Evolutionary conservation across 1,140 invertebrate genomes (phyloP).

Genomic region (Bombyx mandarina): DNA sequence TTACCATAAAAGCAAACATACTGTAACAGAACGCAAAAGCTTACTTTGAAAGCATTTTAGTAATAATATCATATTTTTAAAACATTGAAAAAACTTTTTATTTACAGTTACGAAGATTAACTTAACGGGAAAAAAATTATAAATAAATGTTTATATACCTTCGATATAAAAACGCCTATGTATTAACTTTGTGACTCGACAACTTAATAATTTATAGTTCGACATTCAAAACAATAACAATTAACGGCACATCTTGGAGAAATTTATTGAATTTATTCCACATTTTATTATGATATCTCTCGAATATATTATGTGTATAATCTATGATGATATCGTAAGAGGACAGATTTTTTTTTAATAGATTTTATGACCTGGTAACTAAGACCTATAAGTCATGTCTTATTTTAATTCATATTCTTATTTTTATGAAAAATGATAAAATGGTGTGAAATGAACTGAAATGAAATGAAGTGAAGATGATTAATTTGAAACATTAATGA

Average conservation of each 20-base stretch:
- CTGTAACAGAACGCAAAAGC: slow-evolving; percentile 1
- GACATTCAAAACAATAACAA: slow-evolving; percentile 29
- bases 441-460: too few relatives aligned
- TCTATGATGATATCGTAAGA: slow-evolving; percentile 13
- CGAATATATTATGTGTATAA: too few relatives aligned
- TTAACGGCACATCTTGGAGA: slow-evolving; percentile 26
- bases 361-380: too few relatives aligned
- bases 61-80: too few relatives aligned
- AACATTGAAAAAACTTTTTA: slow-evolving; percentile 9
- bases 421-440: too few relatives aligned
- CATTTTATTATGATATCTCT: slow-evolving; percentile 20
- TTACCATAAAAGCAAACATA: slow-evolving; percentile 19
- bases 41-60: neutral
- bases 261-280: slow-evolving; percentile 32
- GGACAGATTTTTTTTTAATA: slow-evolving; percentile 4
- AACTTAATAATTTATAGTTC: slow-evolving; percentile 17
- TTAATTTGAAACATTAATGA: too few relatives aligned
- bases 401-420: too few relatives aligned
- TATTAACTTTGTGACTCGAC: slow-evolving; percentile 1
- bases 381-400: too few relatives aligned
- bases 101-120: slow-evolving; percentile 31
- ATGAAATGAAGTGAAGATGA: too few relatives aligned
- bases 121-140: slow-evolving; percentile 7
- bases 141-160: slow-evolving; percentile 17
- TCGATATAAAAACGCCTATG: slow-evolving; percentile 4